These are phyloP conservation scores for Acipenser oxyrinchus DNA, from an alignment of 2,797 vertebrate species.

Conservation along the genomic window DNA sequence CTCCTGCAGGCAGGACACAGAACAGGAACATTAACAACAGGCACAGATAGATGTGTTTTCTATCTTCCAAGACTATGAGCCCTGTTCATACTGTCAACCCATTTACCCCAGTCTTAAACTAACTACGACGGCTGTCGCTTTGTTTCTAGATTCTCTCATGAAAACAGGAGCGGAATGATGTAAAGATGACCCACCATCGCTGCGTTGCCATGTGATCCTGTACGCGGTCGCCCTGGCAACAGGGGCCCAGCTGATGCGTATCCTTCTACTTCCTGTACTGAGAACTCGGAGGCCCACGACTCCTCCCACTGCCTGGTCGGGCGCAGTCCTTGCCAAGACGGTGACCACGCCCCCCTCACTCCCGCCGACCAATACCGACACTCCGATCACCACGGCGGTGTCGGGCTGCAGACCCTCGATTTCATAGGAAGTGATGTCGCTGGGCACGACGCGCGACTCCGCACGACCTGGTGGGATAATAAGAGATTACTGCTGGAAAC, in stretches of 20 bases:
- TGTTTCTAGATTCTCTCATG: too few species aligned
- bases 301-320: constrained; percentile 23
- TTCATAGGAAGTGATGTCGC: constrained; percentile 35
- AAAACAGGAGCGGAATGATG: not conserved
- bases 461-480: constrained; percentile 35
- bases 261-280: constrained; percentile 40
- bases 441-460: constrained; percentile 39
- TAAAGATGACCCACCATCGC: constrained; percentile 38
- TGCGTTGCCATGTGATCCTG: constrained; percentile 55
- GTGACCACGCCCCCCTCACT: constrained; percentile 46
- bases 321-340: constrained; percentile 49
- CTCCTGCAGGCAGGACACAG: constrained; percentile 34
- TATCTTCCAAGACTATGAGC: too few species aligned
- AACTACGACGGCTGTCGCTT: too few species aligned
- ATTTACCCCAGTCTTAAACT: too few species aligned
- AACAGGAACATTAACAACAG: not conserved
- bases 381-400: constrained; percentile 44
- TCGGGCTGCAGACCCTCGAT: constrained; percentile 61
- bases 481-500: not conserved
- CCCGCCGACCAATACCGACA: constrained; percentile 44
- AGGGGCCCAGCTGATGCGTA: constrained; percentile 49
- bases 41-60: too few species aligned
- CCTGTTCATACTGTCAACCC: too few species aligned
- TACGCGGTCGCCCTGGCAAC: constrained; percentile 54
- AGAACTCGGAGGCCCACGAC: constrained; percentile 46